Percentiles rank a stretch among this genome's conserved stretches.
These are phyloP conservation scores for Rhinogobius similis DNA, from an alignment of 2,113 vertebrate genomes.

Conservation along the genomic window DNA sequence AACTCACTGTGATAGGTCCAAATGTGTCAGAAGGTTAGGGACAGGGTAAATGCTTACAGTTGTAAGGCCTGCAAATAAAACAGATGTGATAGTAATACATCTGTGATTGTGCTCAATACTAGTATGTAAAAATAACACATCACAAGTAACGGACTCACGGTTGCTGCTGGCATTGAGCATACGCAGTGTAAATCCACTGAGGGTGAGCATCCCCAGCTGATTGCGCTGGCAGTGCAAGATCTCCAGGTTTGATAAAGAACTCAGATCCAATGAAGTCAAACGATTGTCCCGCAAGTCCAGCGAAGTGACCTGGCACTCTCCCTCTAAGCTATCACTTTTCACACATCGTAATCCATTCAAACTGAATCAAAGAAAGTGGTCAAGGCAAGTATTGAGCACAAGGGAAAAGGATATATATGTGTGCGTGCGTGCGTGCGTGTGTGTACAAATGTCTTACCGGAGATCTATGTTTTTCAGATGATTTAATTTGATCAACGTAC, in stretches of 20 bases:
- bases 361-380: slow-evolving; percentile 62
- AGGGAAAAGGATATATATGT: too few species aligned
- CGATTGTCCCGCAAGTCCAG: slow-evolving; percentile 92
- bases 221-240: slow-evolving; percentile 92
- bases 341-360: slow-evolving; percentile 85
- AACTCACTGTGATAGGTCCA: slow-evolving; percentile 93
- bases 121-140: slow-evolving; percentile 20
- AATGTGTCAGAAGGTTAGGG: slow-evolving; percentile 85
- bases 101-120: not conserved
- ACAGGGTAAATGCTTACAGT: slow-evolving; percentile 88
- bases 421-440: too few species aligned
- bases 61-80: slow-evolving; percentile 80
- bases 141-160: slow-evolving; percentile 81
- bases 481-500: slow-evolving; percentile 80
- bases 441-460: too few species aligned
- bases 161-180: slow-evolving; percentile 85
- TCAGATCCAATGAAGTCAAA: slow-evolving; percentile 85
- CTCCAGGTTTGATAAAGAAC: slow-evolving; percentile 86
- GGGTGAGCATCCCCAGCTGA: slow-evolving; percentile 83
- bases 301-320: slow-evolving; percentile 84
- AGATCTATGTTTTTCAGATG: slow-evolving; percentile 90
- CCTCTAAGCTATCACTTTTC: slow-evolving; percentile 77
- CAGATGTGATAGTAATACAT: slow-evolving; percentile 30
- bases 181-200: slow-evolving; percentile 89
- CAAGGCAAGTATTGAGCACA: not conserved